Evolutionary conservation across 2,888 invertebrate genomes (phyloP).

Genomic region (Diplazon laetatorius): DNA sequence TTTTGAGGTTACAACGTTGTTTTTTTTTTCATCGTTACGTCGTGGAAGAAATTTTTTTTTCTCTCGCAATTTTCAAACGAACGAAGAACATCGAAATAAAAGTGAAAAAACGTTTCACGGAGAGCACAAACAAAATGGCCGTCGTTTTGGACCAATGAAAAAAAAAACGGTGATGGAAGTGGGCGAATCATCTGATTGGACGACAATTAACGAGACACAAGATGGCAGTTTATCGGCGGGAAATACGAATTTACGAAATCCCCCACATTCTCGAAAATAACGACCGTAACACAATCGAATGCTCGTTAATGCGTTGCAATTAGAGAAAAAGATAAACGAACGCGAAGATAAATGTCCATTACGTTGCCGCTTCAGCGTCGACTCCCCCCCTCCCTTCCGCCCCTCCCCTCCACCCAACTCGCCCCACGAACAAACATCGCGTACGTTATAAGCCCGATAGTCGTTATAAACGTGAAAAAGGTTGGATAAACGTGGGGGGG

Average conservation of each 20-base stretch:
- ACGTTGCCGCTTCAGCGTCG: constrained; percentile 32
- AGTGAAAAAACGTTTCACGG: too few relatives aligned
- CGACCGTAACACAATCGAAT: constrained; percentile 48
- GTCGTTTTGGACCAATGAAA: too few relatives aligned
- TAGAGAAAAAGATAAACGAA: constrained; percentile 52
- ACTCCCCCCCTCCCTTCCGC: not conserved
- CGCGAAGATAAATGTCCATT: constrained; percentile 57
- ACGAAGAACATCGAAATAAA: too few relatives aligned
- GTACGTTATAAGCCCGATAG: constrained; percentile 36
- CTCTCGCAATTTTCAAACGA: too few relatives aligned
- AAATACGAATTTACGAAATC: too few relatives aligned
- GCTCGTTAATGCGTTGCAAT: constrained; percentile 44
- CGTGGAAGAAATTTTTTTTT: too few relatives aligned
- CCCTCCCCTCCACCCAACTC: not conserved
- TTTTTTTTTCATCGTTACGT: constrained; percentile 4
- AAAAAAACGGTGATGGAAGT: too few relatives aligned
- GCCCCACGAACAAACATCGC: constrained; percentile 47
- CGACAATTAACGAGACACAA: too few relatives aligned
- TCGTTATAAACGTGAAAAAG: constrained; percentile 57
- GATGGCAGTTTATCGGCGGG: too few relatives aligned
- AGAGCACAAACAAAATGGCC: too few relatives aligned
- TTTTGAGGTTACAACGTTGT: constrained; percentile 69
- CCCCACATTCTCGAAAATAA: constrained; percentile 18
- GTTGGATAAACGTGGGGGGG: constrained; percentile 25
- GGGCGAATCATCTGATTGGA: too few relatives aligned